These are phyloP conservation scores for Drosophila putrida DNA, from an alignment of 2,888 invertebrate species.

Conservation along the genomic window DNA sequence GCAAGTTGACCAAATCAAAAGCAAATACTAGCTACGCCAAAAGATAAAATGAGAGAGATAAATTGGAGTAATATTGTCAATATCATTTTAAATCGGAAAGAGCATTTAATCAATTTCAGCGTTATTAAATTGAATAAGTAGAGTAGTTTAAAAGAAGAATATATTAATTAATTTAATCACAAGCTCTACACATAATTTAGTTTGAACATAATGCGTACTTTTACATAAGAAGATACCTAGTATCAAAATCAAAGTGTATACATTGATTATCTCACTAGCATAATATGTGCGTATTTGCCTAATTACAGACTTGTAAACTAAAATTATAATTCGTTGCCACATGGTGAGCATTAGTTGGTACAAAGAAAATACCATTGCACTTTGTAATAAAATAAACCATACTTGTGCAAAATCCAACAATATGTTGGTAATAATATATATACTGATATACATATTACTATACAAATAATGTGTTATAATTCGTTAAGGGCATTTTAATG, in stretches of 20 bases:
- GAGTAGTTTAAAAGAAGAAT: not conserved
- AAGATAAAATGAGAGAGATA: not conserved
- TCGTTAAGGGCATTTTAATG: conserved; percentile 66
- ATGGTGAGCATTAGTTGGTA: not conserved
- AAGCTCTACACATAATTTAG: no score
- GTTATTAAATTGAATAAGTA: not conserved
- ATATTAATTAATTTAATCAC: not conserved
- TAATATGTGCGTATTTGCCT: not conserved
- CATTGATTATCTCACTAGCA: not conserved
- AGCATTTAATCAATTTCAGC: conserved; percentile 4
- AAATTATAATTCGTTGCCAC: conserved; percentile 1
- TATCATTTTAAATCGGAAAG: not conserved
- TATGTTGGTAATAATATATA: conserved; percentile 17
- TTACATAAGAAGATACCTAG: not conserved
- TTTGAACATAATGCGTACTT: no score
- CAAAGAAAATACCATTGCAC: conserved; percentile 22
- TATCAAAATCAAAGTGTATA: not conserved
- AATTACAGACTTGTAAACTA: not conserved
- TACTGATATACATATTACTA: conserved; percentile 2
- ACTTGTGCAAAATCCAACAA: conserved; percentile 2
- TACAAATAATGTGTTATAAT: conserved; percentile 64
- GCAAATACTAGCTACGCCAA: not conserved
- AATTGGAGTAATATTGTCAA: conserved; percentile 8
- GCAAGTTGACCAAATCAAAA: conserved; percentile 24
- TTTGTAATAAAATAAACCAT: conserved; percentile 29